Evolutionary conservation across 1,140 invertebrate species (phyloP), one percentile per base, ranked within the genome.

Genomic region (Trypoxylus dichotomus): DNA sequence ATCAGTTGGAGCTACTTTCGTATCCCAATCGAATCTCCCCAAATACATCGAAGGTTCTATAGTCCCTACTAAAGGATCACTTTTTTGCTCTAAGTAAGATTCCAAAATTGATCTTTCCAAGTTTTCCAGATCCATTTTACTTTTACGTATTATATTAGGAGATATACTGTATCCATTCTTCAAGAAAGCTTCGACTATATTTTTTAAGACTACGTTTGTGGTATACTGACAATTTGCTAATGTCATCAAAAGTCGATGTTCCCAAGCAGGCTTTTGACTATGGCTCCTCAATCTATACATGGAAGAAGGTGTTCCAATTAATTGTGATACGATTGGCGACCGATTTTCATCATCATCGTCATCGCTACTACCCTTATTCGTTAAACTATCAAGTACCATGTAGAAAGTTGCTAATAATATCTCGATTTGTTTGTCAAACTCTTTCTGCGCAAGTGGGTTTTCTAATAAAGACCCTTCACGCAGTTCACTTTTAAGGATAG

Each of bases 21-120:
- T 92, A 79, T 94, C 92, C 93, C 96, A 97, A 81, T 95, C 93
- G 84, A 97, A 95, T 58, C 92, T 89, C 0, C 95, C 95, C 80
- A 95, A 88, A 86, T 97, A 98, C 96, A 99, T 98, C 58, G 94
- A 96, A 2, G 95, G 95, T 87, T 98, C 97, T 79, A 99, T 97
- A 15, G 94, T 95, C 21, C 96, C 96, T 25, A 98, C 94, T 0
- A 98, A 87, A 3, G 96, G 96, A 88, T 98, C 96, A 72, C 94
- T 94, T 85, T 98, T 97, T 80, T 95, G 92, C 86, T 98, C 97
- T 68, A 98, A 89, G 85, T 98, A 98, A 0, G 92, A 92, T 80
- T 95, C 93, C 10, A 93, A 87, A 72, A 95, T 91, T 5, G 90
- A 90, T n/a, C 88, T 90, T 82, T 94, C 93, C 43, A 95, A 84